These are phyloP conservation scores for Calliopum simillimum DNA, from an alignment of 2,888 invertebrate species.

Conservation along the genomic window DNA sequence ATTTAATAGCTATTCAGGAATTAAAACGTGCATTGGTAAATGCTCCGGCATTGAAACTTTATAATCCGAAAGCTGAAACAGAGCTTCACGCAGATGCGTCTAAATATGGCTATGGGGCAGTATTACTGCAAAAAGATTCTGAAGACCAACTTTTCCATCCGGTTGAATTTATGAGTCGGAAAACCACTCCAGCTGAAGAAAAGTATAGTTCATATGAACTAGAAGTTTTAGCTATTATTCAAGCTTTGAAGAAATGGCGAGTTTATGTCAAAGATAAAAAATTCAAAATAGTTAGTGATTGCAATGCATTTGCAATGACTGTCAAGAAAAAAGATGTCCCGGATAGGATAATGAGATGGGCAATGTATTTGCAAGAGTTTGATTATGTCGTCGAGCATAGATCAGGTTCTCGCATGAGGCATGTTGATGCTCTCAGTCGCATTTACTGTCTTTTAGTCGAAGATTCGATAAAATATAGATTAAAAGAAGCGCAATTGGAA, in stretches of 20 bases:
- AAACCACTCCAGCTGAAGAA: constrained; percentile 14
- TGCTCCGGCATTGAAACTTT: constrained; percentile 41
- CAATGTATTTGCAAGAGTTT: constrained; percentile 37
- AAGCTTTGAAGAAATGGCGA: constrained; percentile 35
- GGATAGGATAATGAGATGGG: constrained; percentile 32
- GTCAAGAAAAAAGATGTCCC: constrained; percentile 24
- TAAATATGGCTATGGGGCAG: constrained; percentile 41
- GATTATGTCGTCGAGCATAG: constrained; percentile 37
- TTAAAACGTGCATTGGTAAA: constrained; percentile 36
- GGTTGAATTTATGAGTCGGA: constrained; percentile 5
- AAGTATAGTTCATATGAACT: constrained; percentile 20
- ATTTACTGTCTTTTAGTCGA: constrained; percentile 38
- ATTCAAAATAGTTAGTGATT: constrained; percentile 41
- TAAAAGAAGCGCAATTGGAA: constrained; percentile 26
- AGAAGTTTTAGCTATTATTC: not conserved
- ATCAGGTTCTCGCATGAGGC: constrained; percentile 37
- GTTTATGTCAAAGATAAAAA: constrained; percentile 52
- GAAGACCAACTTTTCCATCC: not conserved
- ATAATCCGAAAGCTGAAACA: constrained; percentile 35
- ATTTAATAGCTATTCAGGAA: constrained; percentile 32
- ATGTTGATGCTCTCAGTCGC: constrained; percentile 43
- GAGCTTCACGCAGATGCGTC: constrained; percentile 46
- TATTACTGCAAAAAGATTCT: constrained; percentile 13
- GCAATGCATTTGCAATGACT: constrained; percentile 4
- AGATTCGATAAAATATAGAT: not conserved